Base-by-base conservation (phyloP, 2,797 vertebrate genomes). In the Sciaenops ocellatus region DNA sequence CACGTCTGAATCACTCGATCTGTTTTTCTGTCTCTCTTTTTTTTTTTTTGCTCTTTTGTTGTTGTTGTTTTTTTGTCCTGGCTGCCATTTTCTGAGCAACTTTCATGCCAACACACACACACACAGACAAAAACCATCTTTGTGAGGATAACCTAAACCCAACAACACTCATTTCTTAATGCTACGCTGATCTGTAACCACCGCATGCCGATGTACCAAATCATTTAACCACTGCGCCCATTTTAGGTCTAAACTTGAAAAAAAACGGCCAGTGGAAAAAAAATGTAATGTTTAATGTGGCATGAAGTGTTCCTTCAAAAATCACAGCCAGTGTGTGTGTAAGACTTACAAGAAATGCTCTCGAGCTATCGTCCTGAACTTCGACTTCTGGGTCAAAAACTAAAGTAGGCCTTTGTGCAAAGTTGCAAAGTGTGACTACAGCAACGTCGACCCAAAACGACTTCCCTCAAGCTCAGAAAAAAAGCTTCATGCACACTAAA, bases 1-100 rank as follows among this genome's bases (percentile, higher is more conserved):
- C 76, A 56, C 26, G 54, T 65, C 76, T 78, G 77, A 81, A 34
- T 64, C 85, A 34, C 64, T 63, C 22, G 44, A 34, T 74, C 68
- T 78, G 42, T 72, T 66, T 84, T 65, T 79, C 69, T 55, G 46
- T 69, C 28, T 59, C 24, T 78, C n/a, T 54, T 51, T 79, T 28
- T 5, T 54, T 60, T 38, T 15, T 22, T 38, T 15, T 20, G 1
- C 10, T 17, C 5, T 28, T 42, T 44, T 44, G n/a, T 18, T 28
- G 5, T 1, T 47, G 28, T 44, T 26, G 13, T 61, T 9, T 30
- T 26, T 63, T 68, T 56, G 64, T 61, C 54, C 60, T 34, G 51
- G 50, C 46, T 47, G 78, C 41, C 48, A 57, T 18, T 72, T 73
- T 57, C 59, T 69, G 69, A 82, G 59, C 66, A 62, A 24, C 69